Percentiles rank a stretch among this genome's conserved stretches.
Evolutionary conservation across 2,797 vertebrate genomes (phyloP).

Genomic region (Melanotaenia nigrans): DNA sequence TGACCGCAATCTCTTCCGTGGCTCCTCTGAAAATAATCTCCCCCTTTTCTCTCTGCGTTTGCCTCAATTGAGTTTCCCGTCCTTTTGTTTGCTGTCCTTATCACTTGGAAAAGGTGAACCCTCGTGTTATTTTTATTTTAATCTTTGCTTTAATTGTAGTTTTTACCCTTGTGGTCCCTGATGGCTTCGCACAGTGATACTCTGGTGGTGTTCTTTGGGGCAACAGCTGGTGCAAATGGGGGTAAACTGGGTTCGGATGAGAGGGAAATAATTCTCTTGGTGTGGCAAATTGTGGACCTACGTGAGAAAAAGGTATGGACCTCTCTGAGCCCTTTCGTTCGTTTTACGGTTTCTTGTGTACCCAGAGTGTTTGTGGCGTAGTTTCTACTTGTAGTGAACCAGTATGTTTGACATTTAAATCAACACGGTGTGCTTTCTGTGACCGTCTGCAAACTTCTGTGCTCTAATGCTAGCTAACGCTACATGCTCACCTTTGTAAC

Average conservation of each 20-base stretch:
- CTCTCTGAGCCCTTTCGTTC: slow-evolving; percentile 74
- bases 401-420: slow-evolving; percentile 75
- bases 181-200: slow-evolving; percentile 93
- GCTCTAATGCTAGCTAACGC: slow-evolving; percentile 45
- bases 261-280: slow-evolving; percentile 99
- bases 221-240: slow-evolving; percentile 98
- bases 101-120: slow-evolving; percentile 90
- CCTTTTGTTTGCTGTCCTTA: slow-evolving; percentile 87
- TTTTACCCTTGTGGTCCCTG: slow-evolving; percentile 93
- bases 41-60: slow-evolving; percentile 73
- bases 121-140: slow-evolving; percentile 83
- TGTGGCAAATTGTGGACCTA: slow-evolving; percentile 99
- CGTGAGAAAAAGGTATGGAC: slow-evolving; percentile 95
- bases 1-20: slow-evolving; percentile 81
- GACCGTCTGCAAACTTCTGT: slow-evolving; percentile 18
- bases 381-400: slow-evolving; percentile 58
- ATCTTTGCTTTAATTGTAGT: slow-evolving; percentile 97
- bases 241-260: slow-evolving; percentile 99
- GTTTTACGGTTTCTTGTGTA: slow-evolving; percentile 77
- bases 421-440: slow-evolving; percentile 78
- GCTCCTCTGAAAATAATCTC: slow-evolving; percentile 80
- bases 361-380: slow-evolving; percentile 63
- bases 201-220: slow-evolving; percentile 99
- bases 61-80: slow-evolving; percentile 84
- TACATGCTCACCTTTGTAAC: slow-evolving; percentile 55